Evolutionary conservation across 2,113 vertebrate genomes (phyloP).

Genomic region (Uria aalge): DNA sequence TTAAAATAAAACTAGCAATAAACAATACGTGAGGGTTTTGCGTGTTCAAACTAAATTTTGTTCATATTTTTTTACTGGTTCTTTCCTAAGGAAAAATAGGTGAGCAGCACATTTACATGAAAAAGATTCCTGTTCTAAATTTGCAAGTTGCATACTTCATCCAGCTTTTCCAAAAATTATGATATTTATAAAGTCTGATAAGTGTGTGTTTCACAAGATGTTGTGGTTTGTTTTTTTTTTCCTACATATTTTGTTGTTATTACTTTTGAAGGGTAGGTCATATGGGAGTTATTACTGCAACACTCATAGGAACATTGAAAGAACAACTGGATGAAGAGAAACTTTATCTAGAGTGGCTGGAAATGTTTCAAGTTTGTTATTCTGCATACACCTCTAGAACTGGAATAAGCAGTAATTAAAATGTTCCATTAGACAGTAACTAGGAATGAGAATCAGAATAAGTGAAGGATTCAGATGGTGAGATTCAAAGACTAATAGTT

Average conservation of each 20-base stretch:
- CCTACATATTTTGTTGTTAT: background rate
- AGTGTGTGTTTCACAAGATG: background rate
- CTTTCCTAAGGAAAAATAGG: background rate
- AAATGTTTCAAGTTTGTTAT: background rate
- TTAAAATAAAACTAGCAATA: background rate
- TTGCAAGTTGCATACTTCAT: background rate
- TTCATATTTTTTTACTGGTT: background rate
- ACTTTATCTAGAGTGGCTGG: background rate
- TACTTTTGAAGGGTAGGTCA: background rate
- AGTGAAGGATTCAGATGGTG: background rate
- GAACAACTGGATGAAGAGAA: background rate
- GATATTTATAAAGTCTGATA: background rate
- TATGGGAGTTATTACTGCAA: background rate
- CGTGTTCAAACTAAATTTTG: background rate
- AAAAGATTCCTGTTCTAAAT: background rate
- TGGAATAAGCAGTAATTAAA: background rate
- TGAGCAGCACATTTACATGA: background rate
- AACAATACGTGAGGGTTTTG: background rate
- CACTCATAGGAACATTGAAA: background rate
- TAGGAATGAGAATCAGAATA: background rate
- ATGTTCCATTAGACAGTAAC: background rate
- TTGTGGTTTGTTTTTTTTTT: background rate
- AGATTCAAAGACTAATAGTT: background rate
- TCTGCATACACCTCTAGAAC: background rate
- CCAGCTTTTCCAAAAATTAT: background rate